Conservation (phyloP, 2,888 invertebrate genomes). For the Parelbella ahira region DNA sequence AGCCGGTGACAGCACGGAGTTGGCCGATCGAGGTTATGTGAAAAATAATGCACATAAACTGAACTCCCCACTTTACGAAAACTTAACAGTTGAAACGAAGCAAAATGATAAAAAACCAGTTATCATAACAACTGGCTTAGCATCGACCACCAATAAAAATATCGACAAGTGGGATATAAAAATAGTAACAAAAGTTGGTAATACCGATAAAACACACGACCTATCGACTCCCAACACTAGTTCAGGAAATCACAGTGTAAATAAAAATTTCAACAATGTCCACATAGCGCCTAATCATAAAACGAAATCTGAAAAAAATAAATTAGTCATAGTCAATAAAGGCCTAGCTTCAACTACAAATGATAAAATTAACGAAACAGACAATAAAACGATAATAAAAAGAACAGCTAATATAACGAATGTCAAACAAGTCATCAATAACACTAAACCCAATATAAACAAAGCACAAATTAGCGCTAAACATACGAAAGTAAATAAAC, state of each 20-base stretch:
- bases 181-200: slow-evolving; percentile 6
- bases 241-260: not conserved
- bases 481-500: not conserved
- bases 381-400: not conserved
- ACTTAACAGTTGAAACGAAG: slow-evolving; percentile 4
- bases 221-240: too few relatives aligned
- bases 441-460: not conserved
- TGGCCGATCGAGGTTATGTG: slow-evolving; percentile 26
- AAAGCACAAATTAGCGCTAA: not conserved
- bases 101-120: slow-evolving; percentile 46
- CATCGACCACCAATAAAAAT: slow-evolving; percentile 83
- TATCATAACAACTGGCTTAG: slow-evolving; percentile 81
- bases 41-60: not conserved
- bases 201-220: slow-evolving; percentile 3
- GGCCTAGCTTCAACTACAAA: slow-evolving; percentile 31
- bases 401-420: too few relatives aligned
- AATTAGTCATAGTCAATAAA: slow-evolving; percentile 26
- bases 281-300: slow-evolving; percentile 1
- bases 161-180: slow-evolving; percentile 39
- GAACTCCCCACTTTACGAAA: slow-evolving; percentile 15
- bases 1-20: slow-evolving; percentile 35
- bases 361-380: slow-evolving; percentile 15
- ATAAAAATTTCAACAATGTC: not conserved
- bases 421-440: not conserved
- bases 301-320: slow-evolving; percentile 7